Percentiles rank a stretch among this genome's conserved stretches.
phyloP scores from a whole-genome alignment of 2,113 vertebrate species.

The Anguilla japonica region DNA sequence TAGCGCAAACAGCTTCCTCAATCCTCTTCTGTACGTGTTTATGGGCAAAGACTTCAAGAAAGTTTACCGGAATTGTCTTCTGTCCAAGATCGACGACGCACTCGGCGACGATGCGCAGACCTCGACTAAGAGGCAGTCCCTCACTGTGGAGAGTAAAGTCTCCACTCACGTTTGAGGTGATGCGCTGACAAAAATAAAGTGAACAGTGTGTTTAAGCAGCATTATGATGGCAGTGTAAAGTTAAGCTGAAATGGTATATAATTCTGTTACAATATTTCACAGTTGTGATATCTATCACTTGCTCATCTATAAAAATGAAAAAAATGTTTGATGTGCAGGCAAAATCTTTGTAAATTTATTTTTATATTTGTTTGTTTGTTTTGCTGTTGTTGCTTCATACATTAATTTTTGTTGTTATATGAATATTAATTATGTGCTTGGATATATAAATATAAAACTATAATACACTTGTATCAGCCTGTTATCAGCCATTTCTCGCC shows the following conservation, averaged over 20 bases:
- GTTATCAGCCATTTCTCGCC: no score
- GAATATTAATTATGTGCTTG: no score
- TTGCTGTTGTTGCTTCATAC: no score
- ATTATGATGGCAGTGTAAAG: not conserved
- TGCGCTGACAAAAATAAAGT: slow-evolving; percentile 20
- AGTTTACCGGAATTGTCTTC: slow-evolving; percentile 57
- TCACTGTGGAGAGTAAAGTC: slow-evolving; percentile 55
- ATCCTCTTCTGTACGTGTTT: slow-evolving; percentile 91
- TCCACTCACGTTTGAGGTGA: slow-evolving; percentile 60
- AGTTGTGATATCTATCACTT: no score
- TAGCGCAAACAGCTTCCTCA: slow-evolving; percentile 79
- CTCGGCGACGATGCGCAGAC: slow-evolving; percentile 67
- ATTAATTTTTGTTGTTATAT: no score
- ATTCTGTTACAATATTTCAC: no score
- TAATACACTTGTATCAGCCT: no score
- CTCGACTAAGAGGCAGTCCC: slow-evolving; percentile 57
- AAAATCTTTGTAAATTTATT: no score
- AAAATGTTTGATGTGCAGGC: no score
- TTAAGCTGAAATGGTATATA: not conserved
- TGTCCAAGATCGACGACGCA: slow-evolving; percentile 72
- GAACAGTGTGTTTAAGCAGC: not conserved
- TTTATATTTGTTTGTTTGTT: no score
- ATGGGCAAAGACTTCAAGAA: slow-evolving; percentile 90
- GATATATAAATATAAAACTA: no score
- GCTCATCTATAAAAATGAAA: no score